Base-by-base conservation (phyloP, 23 tunicate species). In the Trididemnum miniatum region DNA sequence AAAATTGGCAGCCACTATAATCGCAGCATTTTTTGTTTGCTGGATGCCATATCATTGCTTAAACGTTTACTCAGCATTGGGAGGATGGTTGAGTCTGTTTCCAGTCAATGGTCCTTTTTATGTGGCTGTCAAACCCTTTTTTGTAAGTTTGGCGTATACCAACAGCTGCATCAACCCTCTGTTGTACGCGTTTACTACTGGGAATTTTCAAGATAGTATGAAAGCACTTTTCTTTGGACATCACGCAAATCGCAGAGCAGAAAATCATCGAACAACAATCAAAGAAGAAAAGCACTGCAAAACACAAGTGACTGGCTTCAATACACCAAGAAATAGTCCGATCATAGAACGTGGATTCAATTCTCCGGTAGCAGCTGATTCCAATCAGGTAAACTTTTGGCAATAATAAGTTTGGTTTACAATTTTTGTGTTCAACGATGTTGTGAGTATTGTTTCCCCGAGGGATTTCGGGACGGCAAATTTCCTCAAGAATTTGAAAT, bases 131-230 rank as follows among this genome's bases (percentile, higher is more conserved):
- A 38, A 37, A 28, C 79, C 79, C 15, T 37, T 20, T 40, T 67
- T 67, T 44, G 34, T 91, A 9, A 80, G 82, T 36, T 77, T 91
- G 65, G 97, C 90, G 23, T 91, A 86, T 40, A 86, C 97, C 39
- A 91, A 91, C 84, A 91, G 97, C 73, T 86, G 87, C 54, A 82
- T 91, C 33, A 91, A 91, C 66, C 97, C 97, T 5, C 30, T 91
- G 29, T 80, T 86, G 29, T 91, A 91, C 87, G 90, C 90, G 1
- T 86, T 91, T 69, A 81, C 90, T 0, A 51, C 97, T 64, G 84
- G 86, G 0, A 91, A 82, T 52, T 91, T 91, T 73, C 89, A 91
- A 77, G 85, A 91, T 22, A 91, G 88, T 62, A 37, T 86, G 33
- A 91, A 91, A 75, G 84, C 82, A 9, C 50, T 82, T 44, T 91